Base-by-base conservation (phyloP, 2,113 vertebrate species). In the Lasiurus cinereus region DNA sequence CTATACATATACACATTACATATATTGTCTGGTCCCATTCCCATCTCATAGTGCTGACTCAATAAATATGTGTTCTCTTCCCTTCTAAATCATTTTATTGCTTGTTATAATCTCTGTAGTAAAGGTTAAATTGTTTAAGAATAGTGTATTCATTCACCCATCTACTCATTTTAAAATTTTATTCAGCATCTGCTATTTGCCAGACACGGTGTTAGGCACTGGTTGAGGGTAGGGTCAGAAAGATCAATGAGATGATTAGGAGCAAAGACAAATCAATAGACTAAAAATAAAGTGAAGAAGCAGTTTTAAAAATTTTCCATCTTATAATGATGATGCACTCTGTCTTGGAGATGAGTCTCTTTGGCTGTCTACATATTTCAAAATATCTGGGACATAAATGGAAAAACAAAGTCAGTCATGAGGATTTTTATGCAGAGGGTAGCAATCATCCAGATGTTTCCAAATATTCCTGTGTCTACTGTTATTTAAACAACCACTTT, bases 311-410 rank as follows among this genome's bases (percentile, higher is more conserved):
- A 88, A 33, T 62, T 64, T 82, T 5, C 9, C 18, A 90, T 54
- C n/a, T 76, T 39, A 12, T 33, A 36, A 80, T 67, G 69, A 46
- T 46, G 74, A 46, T 24, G 3, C 24, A 29, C 74, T 94, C 8
- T 80, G 9, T 92, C 73, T 18, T 74, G 19, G 54, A 86, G 10
- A 69, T 50, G 39, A 92, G 50, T 31, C 33, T 83, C 29, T 64
- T 73, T 91, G 56, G 2, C 31, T 87, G 5, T 62, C 69, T 82
- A 39, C 21, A 22, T 86, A 93, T 87, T 83, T 36, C 46, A 95
- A 83, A 93, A 46, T 76, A 85, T 59, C 54, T 33, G 46, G 29
- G 27, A 93, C 80, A 78, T 79, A 94, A 91, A 90, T 62, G 10
- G 59, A 82, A 96, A 95, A 84, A 76, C 27, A 3, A 6, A 88